Evolutionary conservation across 2,797 vertebrate species (phyloP), one percentile per base, ranked within the genome.

Genomic region (Halcyon leucocephala): DNA sequence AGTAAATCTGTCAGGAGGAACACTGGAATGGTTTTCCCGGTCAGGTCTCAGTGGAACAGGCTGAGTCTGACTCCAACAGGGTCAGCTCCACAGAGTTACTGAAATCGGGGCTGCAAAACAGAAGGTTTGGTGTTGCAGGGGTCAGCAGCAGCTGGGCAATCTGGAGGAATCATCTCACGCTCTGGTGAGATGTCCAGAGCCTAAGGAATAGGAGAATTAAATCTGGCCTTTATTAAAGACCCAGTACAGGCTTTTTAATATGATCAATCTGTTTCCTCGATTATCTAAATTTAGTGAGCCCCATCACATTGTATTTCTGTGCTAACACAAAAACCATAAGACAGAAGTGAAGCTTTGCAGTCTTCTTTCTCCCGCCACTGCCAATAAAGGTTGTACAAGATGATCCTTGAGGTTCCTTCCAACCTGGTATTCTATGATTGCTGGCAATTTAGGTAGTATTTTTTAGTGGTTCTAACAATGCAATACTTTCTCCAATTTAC

Each of bases 1-100:
- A 96, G 60, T 58, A 85, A 70, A 76, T 69, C 51, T 94, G 57
- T 71, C 86, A 95, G 88, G 89, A 94, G 71, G 93, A 94, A 95
- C 95, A 89, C 66, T 46, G 74, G 93, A 94, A 95, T 78, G 65
- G 70, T 82, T 94, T 96, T 95, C 82, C 79, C 15, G 2, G 37
- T 83, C 60, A 41, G 61, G 91, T 85, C 91, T 82, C 87, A 91
- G 51, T 1, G 46, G 86, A 58, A 74, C 12, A 5, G 22, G 51
- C 49, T 70, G 64, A 76, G 67, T 29, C 29, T 89, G 80, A 74
- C 51, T 97, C 71, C 74, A 81, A 1, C 65, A 44, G 51, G 46
- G 58, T 67, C 91, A 82, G 33, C 72, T 69, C 84, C 14, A 3
- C 25, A 19, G 35, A 67, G 14, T 18, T 29, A 18, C 73, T 44